Evolutionary conservation across 35 echinoderm and acorn worm species (phyloP).

Genomic region (Holothuria glaberrima): DNA sequence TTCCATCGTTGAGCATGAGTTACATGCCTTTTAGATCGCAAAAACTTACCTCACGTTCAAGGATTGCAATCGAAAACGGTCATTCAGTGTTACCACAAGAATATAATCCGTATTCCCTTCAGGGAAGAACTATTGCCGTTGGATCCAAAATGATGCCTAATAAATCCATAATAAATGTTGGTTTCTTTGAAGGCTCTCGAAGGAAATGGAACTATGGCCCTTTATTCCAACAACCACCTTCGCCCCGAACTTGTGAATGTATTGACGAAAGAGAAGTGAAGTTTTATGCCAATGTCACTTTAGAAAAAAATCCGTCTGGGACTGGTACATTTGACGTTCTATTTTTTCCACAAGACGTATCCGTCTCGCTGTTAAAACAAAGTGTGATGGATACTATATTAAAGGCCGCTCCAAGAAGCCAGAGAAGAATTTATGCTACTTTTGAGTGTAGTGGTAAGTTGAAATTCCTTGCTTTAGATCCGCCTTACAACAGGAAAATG

Average conservation of each 20-base stretch:
- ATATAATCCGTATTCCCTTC: too few species aligned
- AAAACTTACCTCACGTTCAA: too few species aligned
- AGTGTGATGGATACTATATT: not conserved
- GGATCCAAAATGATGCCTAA: too few species aligned
- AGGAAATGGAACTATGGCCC: not conserved
- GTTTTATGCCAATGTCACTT: not conserved
- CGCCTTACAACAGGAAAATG: not conserved
- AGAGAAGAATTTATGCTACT: slow-evolving; percentile 38
- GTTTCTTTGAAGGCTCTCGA: slow-evolving; percentile 33
- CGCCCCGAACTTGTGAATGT: slow-evolving; percentile 26
- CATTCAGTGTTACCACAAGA: too few species aligned
- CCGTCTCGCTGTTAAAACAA: not conserved
- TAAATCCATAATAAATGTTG: not conserved
- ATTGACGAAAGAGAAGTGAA: not conserved
- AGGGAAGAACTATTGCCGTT: too few species aligned
- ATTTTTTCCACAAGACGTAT: slow-evolving; percentile 29
- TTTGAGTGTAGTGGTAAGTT: slow-evolving; percentile 25
- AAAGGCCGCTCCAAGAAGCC: not conserved
- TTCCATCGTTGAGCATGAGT: too few species aligned
- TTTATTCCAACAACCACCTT: not conserved
- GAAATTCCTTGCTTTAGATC: not conserved
- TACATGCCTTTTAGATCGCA: too few species aligned
- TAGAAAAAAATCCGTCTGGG: not conserved
- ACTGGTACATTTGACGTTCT: not conserved
- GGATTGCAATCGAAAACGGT: too few species aligned